These are phyloP conservation scores for Tineola bisselliella DNA, from an alignment of 2,888 invertebrate genomes.

Conservation along the genomic window DNA sequence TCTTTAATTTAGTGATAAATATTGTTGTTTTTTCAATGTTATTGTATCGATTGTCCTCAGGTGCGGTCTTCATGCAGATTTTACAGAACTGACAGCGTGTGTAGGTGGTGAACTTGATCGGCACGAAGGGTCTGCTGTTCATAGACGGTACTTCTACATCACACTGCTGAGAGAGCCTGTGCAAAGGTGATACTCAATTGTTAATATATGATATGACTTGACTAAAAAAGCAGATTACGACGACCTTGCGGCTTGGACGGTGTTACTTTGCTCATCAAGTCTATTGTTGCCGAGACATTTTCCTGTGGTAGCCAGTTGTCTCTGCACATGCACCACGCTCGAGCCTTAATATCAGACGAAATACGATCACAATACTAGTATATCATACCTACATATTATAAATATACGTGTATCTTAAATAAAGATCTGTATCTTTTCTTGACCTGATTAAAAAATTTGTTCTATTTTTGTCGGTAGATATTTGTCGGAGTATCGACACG, in stretches of 20 bases:
- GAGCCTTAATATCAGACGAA: no score
- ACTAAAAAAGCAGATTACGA: no score
- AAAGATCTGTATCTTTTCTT: not conserved
- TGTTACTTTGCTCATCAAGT: no score
- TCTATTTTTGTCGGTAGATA: conserved; percentile 63
- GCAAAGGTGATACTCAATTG: conserved; percentile 72
- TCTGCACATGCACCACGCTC: no score
- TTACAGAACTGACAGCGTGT: conserved; percentile 94
- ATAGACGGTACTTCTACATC: conserved; percentile 94
- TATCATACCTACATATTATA: no score
- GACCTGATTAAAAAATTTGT: no score
- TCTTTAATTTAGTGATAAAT: not conserved
- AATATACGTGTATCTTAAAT: not conserved
- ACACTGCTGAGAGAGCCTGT: conserved; percentile 95
- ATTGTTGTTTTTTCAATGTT: not conserved
- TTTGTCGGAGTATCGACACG: conserved; percentile 96
- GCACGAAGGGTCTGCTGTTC: conserved; percentile 84
- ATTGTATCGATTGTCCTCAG: conserved; percentile 26
- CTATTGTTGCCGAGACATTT: no score
- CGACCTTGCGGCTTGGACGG: no score
- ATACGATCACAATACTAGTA: no score
- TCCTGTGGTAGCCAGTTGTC: no score
- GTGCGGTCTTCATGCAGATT: conserved; percentile 98
- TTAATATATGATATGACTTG: no score
- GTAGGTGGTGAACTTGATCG: conserved; percentile 92